phyloP scores from a whole-genome alignment of 2,888 invertebrate genomes.

The Standfussiana lucernea region DNA sequence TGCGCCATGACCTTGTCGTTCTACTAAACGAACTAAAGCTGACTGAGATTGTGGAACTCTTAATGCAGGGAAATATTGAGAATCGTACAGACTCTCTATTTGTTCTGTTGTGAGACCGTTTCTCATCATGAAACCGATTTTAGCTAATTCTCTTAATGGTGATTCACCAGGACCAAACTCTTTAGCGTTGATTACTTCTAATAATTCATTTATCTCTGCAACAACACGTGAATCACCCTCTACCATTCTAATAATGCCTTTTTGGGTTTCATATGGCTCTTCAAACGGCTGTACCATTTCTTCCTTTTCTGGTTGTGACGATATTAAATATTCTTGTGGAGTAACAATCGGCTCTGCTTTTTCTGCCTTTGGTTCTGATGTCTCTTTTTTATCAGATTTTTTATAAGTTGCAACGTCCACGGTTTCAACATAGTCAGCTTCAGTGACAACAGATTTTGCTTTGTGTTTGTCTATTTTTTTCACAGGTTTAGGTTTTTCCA shows the following conservation, averaged over 20 bases:
- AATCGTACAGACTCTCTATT: slow-evolving; percentile 94
- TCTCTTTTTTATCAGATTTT: slow-evolving; percentile 90
- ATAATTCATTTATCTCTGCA: slow-evolving; percentile 94
- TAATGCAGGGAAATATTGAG: slow-evolving; percentile 94
- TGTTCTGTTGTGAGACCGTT: slow-evolving; percentile 94
- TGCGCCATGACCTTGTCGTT: slow-evolving; percentile 95
- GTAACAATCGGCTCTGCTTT: slow-evolving; percentile 88
- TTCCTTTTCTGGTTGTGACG: slow-evolving; percentile 91
- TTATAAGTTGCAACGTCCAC: slow-evolving; percentile 92
- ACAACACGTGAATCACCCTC: slow-evolving; percentile 91
- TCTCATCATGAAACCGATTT: slow-evolving; percentile 94
- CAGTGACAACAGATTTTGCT: slow-evolving; percentile 89
- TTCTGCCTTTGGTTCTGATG: slow-evolving; percentile 81
- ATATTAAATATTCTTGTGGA: slow-evolving; percentile 90
- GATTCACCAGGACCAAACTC: slow-evolving; percentile 95
- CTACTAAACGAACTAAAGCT: slow-evolving; percentile 95
- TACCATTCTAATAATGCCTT: slow-evolving; percentile 89
- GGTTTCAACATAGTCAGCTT: slow-evolving; percentile 91
- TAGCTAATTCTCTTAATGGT: slow-evolving; percentile 95
- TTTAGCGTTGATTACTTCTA: slow-evolving; percentile 93
- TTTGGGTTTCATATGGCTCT: slow-evolving; percentile 90
- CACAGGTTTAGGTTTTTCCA: slow-evolving; percentile 91
- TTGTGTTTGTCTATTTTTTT: slow-evolving; percentile 81
- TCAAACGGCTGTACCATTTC: slow-evolving; percentile 89
- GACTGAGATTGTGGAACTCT: slow-evolving; percentile 95